phyloP scores from a whole-genome alignment of 2,888 invertebrate species.

The Tetanocera ferruginea region DNA sequence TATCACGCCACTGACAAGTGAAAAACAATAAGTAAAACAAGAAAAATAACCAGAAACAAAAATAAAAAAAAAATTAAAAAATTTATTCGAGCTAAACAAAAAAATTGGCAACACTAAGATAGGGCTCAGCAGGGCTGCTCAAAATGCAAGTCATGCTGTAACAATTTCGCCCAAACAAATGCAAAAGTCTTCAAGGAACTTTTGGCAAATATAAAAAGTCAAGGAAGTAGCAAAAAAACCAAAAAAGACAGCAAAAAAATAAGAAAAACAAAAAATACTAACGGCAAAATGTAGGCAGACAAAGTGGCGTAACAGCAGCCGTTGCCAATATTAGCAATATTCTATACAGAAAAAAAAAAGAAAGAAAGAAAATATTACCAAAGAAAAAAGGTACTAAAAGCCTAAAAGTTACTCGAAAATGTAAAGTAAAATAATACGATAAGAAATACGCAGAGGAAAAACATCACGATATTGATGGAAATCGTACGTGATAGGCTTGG shows the following conservation, averaged over 20 bases:
- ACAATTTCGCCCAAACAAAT: slow-evolving; percentile 43
- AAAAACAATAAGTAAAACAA: slow-evolving; percentile 2
- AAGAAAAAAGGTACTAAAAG: slow-evolving; percentile 25
- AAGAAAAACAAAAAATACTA: neutral
- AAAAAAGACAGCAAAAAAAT: neutral
- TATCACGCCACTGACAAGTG: slow-evolving; percentile 4
- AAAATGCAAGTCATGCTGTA: slow-evolving; percentile 50
- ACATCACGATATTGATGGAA: slow-evolving; percentile 55
- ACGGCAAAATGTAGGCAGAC: neutral
- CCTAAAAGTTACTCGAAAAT: slow-evolving; percentile 37
- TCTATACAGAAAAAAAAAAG: neutral
- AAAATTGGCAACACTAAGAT: slow-evolving; percentile 14
- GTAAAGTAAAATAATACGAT: slow-evolving; percentile 37
- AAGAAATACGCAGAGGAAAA: slow-evolving; percentile 34
- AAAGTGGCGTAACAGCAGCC: neutral
- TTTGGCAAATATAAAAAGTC: neutral
- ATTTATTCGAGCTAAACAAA: neutral
- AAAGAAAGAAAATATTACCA: neutral
- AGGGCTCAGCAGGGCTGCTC: neutral
- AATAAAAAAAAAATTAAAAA: neutral
- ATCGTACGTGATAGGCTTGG: slow-evolving; percentile 51
- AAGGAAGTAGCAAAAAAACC: too few species aligned
- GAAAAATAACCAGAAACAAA: neutral
- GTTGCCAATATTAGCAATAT: slow-evolving; percentile 36
- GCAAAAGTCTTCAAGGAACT: slow-evolving; percentile 8